These are phyloP conservation scores for Schizotus pectinicornis DNA, from an alignment of 2,888 invertebrate species.

Conservation along the genomic window DNA sequence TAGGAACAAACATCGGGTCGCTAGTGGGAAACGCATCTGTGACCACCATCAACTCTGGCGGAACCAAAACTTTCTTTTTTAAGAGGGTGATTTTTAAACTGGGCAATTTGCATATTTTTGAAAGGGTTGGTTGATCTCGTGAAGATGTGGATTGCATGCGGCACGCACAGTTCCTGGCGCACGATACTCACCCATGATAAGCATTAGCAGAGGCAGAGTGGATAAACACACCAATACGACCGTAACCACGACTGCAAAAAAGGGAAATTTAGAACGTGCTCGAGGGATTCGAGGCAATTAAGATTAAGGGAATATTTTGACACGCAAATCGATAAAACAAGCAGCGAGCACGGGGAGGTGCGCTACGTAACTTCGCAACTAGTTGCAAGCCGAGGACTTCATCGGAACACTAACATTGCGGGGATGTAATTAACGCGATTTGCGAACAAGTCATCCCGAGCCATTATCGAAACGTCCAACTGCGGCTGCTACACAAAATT, in stretches of 20 bases:
- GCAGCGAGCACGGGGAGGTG: background rate
- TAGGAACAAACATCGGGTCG: background rate
- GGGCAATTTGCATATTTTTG: background rate
- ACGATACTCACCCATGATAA: conserved; percentile 74
- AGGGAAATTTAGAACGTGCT: conserved; percentile 5
- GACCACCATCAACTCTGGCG: background rate
- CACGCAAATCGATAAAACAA: background rate
- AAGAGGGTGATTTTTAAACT: background rate
- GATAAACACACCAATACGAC: conserved; percentile 71
- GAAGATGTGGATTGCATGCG: conserved; percentile 38
- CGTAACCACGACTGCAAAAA: conserved; percentile 71
- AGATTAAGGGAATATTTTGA: background rate
- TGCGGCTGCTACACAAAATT: too few species aligned
- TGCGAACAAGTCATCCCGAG: too few species aligned
- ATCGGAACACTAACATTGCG: too few species aligned
- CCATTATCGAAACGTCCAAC: too few species aligned
- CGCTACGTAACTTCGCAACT: too few species aligned
- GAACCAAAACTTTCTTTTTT: background rate
- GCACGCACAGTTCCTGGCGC: conserved; percentile 36
- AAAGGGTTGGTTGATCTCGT: background rate
- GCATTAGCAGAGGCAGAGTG: conserved; percentile 75
- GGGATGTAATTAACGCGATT: too few species aligned
- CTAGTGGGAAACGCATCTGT: background rate
- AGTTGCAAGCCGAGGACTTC: too few species aligned
- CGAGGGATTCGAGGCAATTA: background rate